Percentiles rank a stretch among this genome's conserved stretches.
Evolutionary conservation across 2,113 vertebrate genomes (phyloP).

Genomic region (Lucifuga dentata): DNA sequence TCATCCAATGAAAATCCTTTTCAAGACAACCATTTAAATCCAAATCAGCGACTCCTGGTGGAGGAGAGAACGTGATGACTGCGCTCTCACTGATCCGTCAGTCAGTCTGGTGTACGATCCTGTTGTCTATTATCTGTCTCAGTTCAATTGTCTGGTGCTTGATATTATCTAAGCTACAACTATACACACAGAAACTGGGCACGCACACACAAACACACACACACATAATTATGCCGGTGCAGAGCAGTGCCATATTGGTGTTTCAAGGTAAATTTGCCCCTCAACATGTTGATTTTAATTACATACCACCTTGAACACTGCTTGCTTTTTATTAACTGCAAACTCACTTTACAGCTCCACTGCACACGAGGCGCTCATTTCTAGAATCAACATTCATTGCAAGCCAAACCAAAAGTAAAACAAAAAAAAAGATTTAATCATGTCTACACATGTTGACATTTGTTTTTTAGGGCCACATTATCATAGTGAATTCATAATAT

Average conservation of each 20-base stretch:
- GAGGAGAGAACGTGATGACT: conserved; percentile 46
- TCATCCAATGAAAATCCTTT: conserved; percentile 69
- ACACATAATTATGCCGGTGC: conserved; percentile 16
- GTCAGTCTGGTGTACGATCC: conserved; percentile 34
- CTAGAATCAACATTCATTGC: conserved; percentile 28
- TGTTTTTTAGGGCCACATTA: conserved; percentile 24
- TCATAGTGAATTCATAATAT: conserved; percentile 15
- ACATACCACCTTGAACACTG: conserved; percentile 10
- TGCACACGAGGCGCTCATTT: conserved; percentile 8
- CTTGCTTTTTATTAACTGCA: conserved; percentile 32
- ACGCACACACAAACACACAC: conserved; percentile 10
- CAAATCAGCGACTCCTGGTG: conserved; percentile 71
- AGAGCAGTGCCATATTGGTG: neutral
- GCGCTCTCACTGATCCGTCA: conserved; percentile 57
- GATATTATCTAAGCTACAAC: conserved; percentile 29
- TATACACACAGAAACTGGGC: conserved; percentile 13
- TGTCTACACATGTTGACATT: conserved; percentile 33
- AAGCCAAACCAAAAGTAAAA: conserved; percentile 7
- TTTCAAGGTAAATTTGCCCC: conserved; percentile 1
- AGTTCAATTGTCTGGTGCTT: conserved; percentile 25
- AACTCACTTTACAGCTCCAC: conserved; percentile 11
- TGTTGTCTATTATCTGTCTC: conserved; percentile 34
- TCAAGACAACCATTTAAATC: conserved; percentile 76
- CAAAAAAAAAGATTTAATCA: conserved; percentile 25
- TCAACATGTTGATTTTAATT: conserved; percentile 35